A percentile compares a stretch with the other conserved stretches of the same genome.
These are phyloP conservation scores for Karalla daura DNA, from an alignment of 2,797 vertebrate species.

Conservation along the genomic window DNA sequence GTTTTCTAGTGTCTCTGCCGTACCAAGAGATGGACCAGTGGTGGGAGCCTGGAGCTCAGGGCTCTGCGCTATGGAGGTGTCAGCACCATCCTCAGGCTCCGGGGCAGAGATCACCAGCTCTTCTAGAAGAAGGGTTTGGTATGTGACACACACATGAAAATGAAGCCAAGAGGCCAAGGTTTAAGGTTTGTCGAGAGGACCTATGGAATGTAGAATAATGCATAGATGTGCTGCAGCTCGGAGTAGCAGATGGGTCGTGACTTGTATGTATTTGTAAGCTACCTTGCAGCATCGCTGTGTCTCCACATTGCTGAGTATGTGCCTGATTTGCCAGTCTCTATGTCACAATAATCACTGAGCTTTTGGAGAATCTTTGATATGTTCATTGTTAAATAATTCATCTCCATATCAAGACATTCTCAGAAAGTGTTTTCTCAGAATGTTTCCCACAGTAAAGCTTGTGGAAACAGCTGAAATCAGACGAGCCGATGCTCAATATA, in stretches of 20 bases:
- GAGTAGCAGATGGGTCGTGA: background rate
- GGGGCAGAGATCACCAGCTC: slow-evolving; percentile 57
- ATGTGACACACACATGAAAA: slow-evolving; percentile 77
- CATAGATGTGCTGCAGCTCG: slow-evolving; percentile 36
- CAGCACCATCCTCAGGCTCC: slow-evolving; percentile 38
- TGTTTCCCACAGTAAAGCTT: background rate
- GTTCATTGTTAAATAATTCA: slow-evolving; percentile 21
- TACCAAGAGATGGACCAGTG: slow-evolving; percentile 31
- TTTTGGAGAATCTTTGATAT: slow-evolving; percentile 10
- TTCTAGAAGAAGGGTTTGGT: slow-evolving; percentile 67
- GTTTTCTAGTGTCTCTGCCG: slow-evolving; percentile 33
- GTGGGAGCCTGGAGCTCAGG: slow-evolving; percentile 32
- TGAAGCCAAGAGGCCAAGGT: slow-evolving; percentile 63
- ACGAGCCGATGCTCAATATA: background rate
- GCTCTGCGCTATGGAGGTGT: slow-evolving; percentile 36
- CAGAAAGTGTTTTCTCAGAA: slow-evolving; percentile 25
- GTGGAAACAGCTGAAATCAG: slow-evolving; percentile 8
- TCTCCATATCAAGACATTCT: slow-evolving; percentile 20
- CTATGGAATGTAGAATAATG: slow-evolving; percentile 66
- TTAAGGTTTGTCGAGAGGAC: slow-evolving; percentile 52
- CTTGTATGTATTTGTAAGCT: slow-evolving; percentile 3
- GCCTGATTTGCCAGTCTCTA: slow-evolving; percentile 2
- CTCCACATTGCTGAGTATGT: background rate
- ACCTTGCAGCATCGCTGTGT: background rate
- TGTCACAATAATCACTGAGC: background rate